A percentile compares a stretch with the other conserved stretches of the same genome.
phyloP scores from a whole-genome alignment of 2,888 invertebrate species.

The Steromphala cineraria region DNA sequence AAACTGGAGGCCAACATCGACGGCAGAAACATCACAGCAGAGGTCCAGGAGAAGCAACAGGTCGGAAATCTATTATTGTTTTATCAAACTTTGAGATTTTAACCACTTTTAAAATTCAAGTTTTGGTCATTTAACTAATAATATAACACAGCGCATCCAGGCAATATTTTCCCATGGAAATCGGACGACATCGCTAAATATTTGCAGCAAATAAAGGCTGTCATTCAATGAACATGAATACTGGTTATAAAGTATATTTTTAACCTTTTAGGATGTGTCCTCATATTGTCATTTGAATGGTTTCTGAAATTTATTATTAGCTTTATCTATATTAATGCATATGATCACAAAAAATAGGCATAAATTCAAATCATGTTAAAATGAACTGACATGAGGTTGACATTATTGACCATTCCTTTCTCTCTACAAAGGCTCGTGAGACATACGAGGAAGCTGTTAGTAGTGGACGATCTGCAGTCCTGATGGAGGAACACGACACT shows the following conservation, averaged over 20 bases:
- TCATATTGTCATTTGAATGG: not conserved
- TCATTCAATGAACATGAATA: not conserved
- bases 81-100: too few relatives aligned
- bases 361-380: not conserved
- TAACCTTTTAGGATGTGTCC: not conserved
- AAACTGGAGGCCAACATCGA: constrained; percentile 50
- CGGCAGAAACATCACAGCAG: constrained; percentile 43
- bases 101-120: too few relatives aligned
- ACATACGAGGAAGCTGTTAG: constrained; percentile 42
- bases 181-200: not conserved
- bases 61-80: constrained; percentile 18
- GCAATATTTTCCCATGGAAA: too few relatives aligned
- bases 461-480: constrained; percentile 35
- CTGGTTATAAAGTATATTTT: not conserved
- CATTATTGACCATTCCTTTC: too few relatives aligned
- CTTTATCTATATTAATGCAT: too few relatives aligned
- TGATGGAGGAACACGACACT: constrained; percentile 35
- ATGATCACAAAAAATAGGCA: too few relatives aligned
- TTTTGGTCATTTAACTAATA: too few relatives aligned
- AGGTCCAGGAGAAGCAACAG: constrained; percentile 51
- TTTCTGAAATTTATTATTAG: too few relatives aligned
- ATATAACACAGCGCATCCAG: too few relatives aligned
- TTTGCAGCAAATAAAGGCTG: too few relatives aligned
- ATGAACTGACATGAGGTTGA: not conserved
- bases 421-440: constrained; percentile 27